phyloP scores from a whole-genome alignment of 1,140 invertebrate species.

The Heterodera schachtii region DNA sequence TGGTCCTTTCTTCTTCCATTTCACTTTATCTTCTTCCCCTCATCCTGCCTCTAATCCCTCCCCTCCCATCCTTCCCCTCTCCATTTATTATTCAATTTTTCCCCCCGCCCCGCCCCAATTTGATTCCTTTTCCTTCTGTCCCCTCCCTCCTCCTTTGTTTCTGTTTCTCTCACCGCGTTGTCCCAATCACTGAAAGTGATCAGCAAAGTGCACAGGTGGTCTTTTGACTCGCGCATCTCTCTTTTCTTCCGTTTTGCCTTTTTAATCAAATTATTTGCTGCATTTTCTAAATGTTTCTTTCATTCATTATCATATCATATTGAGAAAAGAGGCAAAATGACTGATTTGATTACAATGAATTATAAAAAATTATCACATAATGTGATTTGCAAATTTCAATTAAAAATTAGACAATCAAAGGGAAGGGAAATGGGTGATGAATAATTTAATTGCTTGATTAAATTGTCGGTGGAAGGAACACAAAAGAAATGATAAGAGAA shows the following conservation, averaged over 20 bases:
- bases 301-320: neutral
- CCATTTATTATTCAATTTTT: neutral
- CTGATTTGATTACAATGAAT: neutral
- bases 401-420: too few relatives aligned
- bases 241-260: slow-evolving; percentile 4
- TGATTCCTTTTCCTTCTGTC: neutral
- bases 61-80: neutral
- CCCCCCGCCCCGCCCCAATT: neutral
- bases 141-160: neutral
- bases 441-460: neutral
- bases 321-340: neutral
- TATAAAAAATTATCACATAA: too few relatives aligned
- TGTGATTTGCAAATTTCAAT: too few relatives aligned
- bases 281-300: neutral
- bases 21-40: neutral
- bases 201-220: slow-evolving; percentile 53
- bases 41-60: neutral
- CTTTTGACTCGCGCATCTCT: slow-evolving; percentile 42
- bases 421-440: neutral
- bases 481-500: slow-evolving; percentile 3
- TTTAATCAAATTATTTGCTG: neutral
- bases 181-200: slow-evolving; percentile 53
- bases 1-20: neutral
- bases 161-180: slow-evolving; percentile 39
- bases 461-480: neutral